Base-by-base conservation (phyloP, 2,113 vertebrate genomes). In the Eptatretus burgeri region DNA sequence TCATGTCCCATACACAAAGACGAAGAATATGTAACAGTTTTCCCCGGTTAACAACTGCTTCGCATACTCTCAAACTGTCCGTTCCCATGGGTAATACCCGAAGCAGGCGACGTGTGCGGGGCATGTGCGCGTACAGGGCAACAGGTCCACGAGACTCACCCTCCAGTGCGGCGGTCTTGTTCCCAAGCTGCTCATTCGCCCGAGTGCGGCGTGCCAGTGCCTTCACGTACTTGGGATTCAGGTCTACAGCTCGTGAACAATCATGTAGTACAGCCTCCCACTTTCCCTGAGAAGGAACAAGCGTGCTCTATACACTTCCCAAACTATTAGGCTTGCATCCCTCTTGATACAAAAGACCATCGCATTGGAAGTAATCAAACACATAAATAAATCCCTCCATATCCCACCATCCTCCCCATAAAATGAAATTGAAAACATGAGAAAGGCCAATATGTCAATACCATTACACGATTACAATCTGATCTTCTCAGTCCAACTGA, bases 151-250 rank as follows among this genome's bases (percentile, higher is more conserved):
- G 12, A 17, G 56, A 11, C 19, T n/a, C 19, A 60, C 56, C 56
- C 56, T 60, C 56, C 56, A 60, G 56, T n/a, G n/a, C n/a, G 12
- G 12, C n/a, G 56, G 10, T 19, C 2, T 60, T n/a, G n/a, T 19
- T 60, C 10, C 56, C 56, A 20, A 20, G n/a, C 56, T 60, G 56
- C 56, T 60, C 56, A 12, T 60, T n/a, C 56, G 19, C 56, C 10
- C 56, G 56, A 17, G 56, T 19, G 10, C 56, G 56, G n/a, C 56
- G 56, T n/a, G n/a, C n/a, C 12, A 60, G 56, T n/a, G 56, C 56
- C 56, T 60, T 60, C 56, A 60, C 56, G 56, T 60, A 60, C 10
- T 19, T n/a, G 10, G 56, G 56, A 20, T 60, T n/a, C 56, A 60
- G 56, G 9, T 60, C 56, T 12, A 60, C n/a, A n/a, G 56, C 56